These are phyloP conservation scores for Jacana jacana DNA, from an alignment of 2,113 vertebrate genomes.

Conservation along the genomic window DNA sequence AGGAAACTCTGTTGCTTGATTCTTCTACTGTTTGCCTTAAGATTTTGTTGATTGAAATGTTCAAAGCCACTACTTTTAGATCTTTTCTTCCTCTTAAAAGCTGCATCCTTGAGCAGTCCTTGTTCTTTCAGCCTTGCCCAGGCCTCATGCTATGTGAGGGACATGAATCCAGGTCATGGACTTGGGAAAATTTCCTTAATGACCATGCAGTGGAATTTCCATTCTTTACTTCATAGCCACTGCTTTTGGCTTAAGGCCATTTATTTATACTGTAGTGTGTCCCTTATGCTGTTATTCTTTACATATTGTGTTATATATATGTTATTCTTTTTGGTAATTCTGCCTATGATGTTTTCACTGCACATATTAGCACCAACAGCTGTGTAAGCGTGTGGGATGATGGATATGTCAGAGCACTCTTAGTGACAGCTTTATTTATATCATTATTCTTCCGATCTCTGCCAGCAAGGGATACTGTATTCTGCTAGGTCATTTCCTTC, in stretches of 20 bases:
- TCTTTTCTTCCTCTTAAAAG: not conserved
- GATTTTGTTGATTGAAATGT: not conserved
- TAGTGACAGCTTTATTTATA: constrained; percentile 22
- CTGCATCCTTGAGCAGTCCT: not conserved
- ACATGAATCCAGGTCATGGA: not conserved
- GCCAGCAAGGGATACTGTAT: not conserved
- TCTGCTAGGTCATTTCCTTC: constrained; percentile 49
- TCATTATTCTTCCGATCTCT: not conserved
- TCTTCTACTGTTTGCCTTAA: not conserved
- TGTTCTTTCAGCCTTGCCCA: not conserved
- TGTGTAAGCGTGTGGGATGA: not conserved
- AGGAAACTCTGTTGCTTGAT: not conserved
- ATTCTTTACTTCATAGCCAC: not conserved
- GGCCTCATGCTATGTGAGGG: not conserved
- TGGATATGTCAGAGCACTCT: not conserved
- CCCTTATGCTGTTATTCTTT: not conserved
- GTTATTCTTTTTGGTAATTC: not conserved
- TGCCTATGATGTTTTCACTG: not conserved
- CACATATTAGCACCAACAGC: not conserved
- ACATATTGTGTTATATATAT: not conserved
- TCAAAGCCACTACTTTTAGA: not conserved
- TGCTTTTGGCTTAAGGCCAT: not conserved
- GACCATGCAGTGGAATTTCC: not conserved
- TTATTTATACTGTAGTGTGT: not conserved
- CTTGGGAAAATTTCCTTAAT: not conserved